Base-by-base conservation (phyloP, 2,113 vertebrate genomes). In the Microcebus tavaratra region DNA sequence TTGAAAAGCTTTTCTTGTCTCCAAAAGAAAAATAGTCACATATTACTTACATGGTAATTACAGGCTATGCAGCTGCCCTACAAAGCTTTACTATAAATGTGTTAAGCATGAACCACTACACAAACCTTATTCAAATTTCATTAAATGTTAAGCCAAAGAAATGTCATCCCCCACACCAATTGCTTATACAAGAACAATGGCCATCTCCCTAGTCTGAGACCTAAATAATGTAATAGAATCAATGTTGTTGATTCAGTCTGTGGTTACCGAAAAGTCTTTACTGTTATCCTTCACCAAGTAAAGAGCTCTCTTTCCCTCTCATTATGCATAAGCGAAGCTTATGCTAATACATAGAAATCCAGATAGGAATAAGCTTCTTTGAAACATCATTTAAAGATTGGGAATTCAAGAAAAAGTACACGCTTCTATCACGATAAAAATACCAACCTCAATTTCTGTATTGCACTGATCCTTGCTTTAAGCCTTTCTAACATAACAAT, bases 31-130 rank as follows among this genome's bases (percentile, higher is more conserved):
- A 97, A 93, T 57, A 98, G 96, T 92, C 92, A 95, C 63, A 39
- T 98, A 98, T 98, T 98, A 98, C 98, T 98, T 98, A 98, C 97
- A 97, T 82, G 90, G 96, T 98, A 99, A 99, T 99, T 99, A 99
- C 93, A 98, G 98, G 85, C 97, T 97, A 97, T 76, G 96, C 98
- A 99, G 98, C 98, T 99, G 98, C 96, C 98, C 98, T 97, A 97
- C 96, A 96, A 63, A 59, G 91, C 98, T 98, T 98, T 11, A 1
- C 92, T 97, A 96, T 97, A 98, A 98, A 97, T 98, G 98, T 42
- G 98, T 98, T 98, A 98, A 98, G 96, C 82, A 92, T 96, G 97
- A 98, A 98, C 97, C 87, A 97, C 96, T 97, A 97, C 86, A 97
- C 86, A 98, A 98, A 98, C 93, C 97, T 97, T 98, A 98, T 98